Conservation (phyloP, 2,797 vertebrate species). For the Coccyzus lansbergi region DNA sequence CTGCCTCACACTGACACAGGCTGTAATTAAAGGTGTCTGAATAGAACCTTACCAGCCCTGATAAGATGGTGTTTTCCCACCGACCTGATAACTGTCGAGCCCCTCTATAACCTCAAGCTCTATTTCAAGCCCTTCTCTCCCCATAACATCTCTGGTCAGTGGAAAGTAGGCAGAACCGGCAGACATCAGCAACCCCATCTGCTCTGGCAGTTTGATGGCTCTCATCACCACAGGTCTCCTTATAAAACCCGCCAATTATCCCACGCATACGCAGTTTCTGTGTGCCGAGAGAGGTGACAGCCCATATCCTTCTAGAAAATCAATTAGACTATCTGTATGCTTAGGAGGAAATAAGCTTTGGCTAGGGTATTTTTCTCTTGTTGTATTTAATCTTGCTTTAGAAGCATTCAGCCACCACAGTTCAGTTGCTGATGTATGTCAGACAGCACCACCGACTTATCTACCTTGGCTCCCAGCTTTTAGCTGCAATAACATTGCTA, state of each 20-base stretch:
- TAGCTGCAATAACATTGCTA: neutral
- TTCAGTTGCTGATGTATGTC: neutral
- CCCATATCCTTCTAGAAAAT: constrained; percentile 10
- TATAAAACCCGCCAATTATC: constrained; percentile 35
- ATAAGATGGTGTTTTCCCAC: neutral
- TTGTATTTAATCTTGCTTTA: neutral
- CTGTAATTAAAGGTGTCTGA: constrained; percentile 1
- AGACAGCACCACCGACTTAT: neutral
- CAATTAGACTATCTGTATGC: neutral
- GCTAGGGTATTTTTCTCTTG: neutral
- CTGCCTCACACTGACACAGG: neutral
- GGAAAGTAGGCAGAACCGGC: neutral
- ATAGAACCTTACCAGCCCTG: neutral
- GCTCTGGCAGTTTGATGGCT: neutral
- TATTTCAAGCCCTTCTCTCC: neutral
- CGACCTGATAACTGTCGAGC: neutral
- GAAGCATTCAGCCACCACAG: neutral
- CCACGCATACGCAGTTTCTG: neutral
- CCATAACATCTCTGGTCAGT: neutral
- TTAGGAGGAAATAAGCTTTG: neutral
- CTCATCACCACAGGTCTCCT: neutral
- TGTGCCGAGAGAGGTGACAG: neutral
- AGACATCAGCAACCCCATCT: constrained; percentile 41
- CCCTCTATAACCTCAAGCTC: neutral
- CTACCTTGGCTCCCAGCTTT: neutral